Evolutionary conservation across 2,888 invertebrate species (phyloP), one percentile per base, ranked within the genome.

Genomic region (Phasia obesa): DNA sequence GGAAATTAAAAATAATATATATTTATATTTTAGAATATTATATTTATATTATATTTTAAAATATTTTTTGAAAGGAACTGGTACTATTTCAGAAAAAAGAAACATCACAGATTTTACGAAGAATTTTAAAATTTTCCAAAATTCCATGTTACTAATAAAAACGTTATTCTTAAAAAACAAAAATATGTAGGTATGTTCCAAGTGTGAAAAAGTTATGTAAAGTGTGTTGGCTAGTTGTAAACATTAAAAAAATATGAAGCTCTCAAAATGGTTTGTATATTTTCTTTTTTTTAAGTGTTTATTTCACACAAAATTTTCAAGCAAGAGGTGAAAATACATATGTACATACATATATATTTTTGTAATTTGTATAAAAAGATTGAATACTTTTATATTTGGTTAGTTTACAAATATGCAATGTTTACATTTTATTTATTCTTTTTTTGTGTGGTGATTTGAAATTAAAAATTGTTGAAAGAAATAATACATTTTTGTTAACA

Each of bases 371-470:
- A 21, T 70, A 19, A 15, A 70, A 70, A 70, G 4, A 60, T 59
- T 49, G 6, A 47, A 31, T 23, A 59, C 27, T 35, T 17, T 13
- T 70, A 47, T 17, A 47, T 31, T 57, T 60, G 38, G 38, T 60
- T n/a, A 51, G 59, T 75, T 21, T 11, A 11, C 25, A 57, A 65
- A 62, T 55, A 47, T 23, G 15, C 42, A 42, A 19, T 60, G 35
- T 42, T 31, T 53, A 70, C 25, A 55, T 44, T 70, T 77, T 70
- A 9, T 57, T 69, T 44, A 57, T 35, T 35, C 6, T 44, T 21
- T 11, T 53, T 57, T 57, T 11, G 17, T 38, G 25, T 31, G 60
- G 19, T n/a, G 25, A 38, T 64, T 44, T 73, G 9, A 15, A 42
- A 15, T 62, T 51, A 38, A 27, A 7, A 35, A 11, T 35, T 11